Conservation (phyloP, 2,113 vertebrate species). For the Brachionichthys hirsutus region DNA sequence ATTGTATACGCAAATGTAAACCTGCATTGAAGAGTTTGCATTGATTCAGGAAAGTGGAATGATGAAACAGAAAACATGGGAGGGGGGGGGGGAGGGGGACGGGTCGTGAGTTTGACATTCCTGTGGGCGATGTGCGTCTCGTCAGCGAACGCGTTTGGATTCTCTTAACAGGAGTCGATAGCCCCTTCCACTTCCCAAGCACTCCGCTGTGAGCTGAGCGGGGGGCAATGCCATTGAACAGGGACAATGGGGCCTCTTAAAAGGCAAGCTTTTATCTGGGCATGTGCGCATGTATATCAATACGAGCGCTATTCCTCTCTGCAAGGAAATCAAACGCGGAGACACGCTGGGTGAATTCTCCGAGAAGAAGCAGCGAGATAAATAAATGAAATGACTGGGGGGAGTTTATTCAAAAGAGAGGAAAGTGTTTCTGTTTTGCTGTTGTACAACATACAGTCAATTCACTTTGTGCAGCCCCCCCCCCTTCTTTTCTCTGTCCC, state of each 20-base stretch:
- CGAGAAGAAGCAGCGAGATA: conserved; percentile 53
- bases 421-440: conserved; percentile 56
- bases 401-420: conserved; percentile 55
- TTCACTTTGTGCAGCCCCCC: conserved; percentile 20
- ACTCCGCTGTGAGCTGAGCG: conserved; percentile 70
- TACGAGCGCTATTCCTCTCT: conserved; percentile 68
- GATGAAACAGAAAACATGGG: conserved; percentile 48
- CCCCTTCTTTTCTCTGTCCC: conserved; percentile 11
- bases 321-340: conserved; percentile 69
- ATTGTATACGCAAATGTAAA: conserved; percentile 32
- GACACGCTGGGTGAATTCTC: conserved; percentile 40
- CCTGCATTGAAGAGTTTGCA: conserved; percentile 27
- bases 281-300: conserved; percentile 66
- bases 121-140: conserved; percentile 78
- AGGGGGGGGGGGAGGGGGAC: conserved; percentile 47
- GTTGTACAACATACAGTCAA: conserved; percentile 59
- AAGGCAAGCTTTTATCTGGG: conserved; percentile 75
- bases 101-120: conserved; percentile 77
- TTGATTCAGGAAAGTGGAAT: conserved; percentile 52
- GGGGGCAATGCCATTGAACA: conserved; percentile 73
- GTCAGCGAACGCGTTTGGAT: conserved; percentile 70
- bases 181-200: conserved; percentile 76
- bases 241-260: conserved; percentile 72
- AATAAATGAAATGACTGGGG: conserved; percentile 66
- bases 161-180: conserved; percentile 79